Conservation (phyloP, 2,888 invertebrate genomes). For the Acronicta psi region DNA sequence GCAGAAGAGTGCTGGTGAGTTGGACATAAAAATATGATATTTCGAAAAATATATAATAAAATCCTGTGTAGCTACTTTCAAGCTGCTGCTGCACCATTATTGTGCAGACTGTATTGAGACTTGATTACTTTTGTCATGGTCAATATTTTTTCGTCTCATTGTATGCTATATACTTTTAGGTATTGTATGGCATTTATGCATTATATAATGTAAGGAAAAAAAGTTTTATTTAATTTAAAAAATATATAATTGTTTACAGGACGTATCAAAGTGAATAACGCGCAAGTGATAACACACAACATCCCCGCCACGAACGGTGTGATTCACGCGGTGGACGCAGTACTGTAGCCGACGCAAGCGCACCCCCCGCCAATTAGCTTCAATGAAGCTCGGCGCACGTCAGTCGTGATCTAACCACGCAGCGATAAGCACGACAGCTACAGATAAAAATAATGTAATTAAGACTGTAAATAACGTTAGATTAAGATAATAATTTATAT, state of each 20-base stretch:
- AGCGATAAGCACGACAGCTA: constrained; percentile 37
- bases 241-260: constrained; percentile 82
- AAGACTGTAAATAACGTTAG: constrained; percentile 87
- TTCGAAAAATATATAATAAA: too few relatives aligned
- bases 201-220: too few relatives aligned
- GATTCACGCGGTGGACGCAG: constrained; percentile 93
- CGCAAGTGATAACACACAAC: constrained; percentile 94
- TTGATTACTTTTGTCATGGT: too few relatives aligned
- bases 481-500: constrained; percentile 85
- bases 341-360: constrained; percentile 68
- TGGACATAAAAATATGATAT: constrained; percentile 3
- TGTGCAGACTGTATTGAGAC: too few relatives aligned
- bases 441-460: constrained; percentile 55
- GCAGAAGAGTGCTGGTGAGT: constrained; percentile 93
- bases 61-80: too few relatives aligned
- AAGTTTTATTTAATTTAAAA: too few relatives aligned
- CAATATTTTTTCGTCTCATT: too few relatives aligned
- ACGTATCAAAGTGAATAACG: constrained; percentile 95
- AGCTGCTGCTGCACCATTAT: too few relatives aligned
- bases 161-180: too few relatives aligned
- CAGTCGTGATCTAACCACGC: constrained; percentile 39
- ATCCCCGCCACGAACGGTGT: constrained; percentile 97
- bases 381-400: constrained; percentile 71
- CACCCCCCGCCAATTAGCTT: constrained; percentile 71
- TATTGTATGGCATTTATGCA: too few relatives aligned